Conservation (phyloP, 1,140 invertebrate genomes). For the Oncopodura yosiiana region DNA sequence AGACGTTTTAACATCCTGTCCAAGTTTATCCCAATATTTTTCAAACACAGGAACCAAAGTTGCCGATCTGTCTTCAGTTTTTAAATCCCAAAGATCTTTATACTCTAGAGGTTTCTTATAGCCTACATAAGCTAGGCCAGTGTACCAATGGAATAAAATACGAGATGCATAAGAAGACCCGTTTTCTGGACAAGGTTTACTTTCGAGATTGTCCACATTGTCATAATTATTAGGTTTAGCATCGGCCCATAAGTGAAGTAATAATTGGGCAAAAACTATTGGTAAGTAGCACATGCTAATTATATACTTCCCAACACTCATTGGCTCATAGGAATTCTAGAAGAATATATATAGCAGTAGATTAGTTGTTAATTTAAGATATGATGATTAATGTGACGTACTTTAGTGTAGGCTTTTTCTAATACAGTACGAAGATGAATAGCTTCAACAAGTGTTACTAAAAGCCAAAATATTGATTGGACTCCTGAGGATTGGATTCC, state of each 20-base stretch:
- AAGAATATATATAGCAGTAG: background rate
- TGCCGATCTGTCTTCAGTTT: slow-evolving; percentile 42
- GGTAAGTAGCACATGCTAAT: slow-evolving; percentile 53
- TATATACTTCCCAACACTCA: background rate
- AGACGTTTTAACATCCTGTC: slow-evolving; percentile 16
- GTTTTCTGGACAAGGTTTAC: slow-evolving; percentile 80
- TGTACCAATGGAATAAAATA: slow-evolving; percentile 86
- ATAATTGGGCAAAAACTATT: slow-evolving; percentile 56
- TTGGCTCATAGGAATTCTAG: background rate
- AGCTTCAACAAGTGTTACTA: slow-evolving; percentile 57
- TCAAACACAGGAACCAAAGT: slow-evolving; percentile 43
- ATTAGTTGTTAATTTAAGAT: background rate
- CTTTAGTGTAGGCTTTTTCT: background rate
- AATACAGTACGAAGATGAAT: slow-evolving; percentile 57
- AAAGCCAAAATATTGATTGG: slow-evolving; percentile 78
- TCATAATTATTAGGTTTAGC: slow-evolving; percentile 55
- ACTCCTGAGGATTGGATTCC: slow-evolving; percentile 78
- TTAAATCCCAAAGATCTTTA: slow-evolving; percentile 48
- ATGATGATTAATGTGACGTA: background rate
- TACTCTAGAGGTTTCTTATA: slow-evolving; percentile 43
- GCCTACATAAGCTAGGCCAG: slow-evolving; percentile 55
- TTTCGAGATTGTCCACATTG: slow-evolving; percentile 43
- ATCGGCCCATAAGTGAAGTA: slow-evolving; percentile 75
- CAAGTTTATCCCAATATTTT: slow-evolving; percentile 39
- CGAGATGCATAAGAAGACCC: slow-evolving; percentile 74